Conservation (phyloP, 2,113 vertebrate species). For the Erythrocercus mccallii region DNA sequence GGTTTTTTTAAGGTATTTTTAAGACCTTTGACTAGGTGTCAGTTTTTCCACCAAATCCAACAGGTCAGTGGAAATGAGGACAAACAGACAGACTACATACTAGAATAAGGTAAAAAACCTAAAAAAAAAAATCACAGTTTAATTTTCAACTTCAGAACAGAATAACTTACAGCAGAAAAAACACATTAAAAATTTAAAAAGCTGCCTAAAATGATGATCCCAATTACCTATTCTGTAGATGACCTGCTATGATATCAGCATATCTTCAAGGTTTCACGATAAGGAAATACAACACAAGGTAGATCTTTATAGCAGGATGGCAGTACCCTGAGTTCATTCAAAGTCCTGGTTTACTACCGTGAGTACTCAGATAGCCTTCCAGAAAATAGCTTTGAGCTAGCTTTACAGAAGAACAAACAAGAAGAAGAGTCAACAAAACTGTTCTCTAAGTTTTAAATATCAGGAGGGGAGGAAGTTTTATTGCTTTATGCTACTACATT, state of each 20-base stretch:
- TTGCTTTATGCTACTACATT: conserved; percentile 59
- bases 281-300: not conserved
- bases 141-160: not conserved
- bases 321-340: not conserved
- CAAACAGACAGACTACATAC: not conserved
- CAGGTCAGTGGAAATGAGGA: not conserved
- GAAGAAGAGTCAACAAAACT: conserved; percentile 52
- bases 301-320: conserved; percentile 10
- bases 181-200: not conserved
- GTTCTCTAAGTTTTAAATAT: conserved; percentile 40
- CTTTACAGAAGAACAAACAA: conserved; percentile 44
- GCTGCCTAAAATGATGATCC: not conserved
- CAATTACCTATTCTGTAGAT: not conserved
- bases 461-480: conserved; percentile 35
- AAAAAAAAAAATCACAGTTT: not conserved
- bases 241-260: not conserved
- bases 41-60: not conserved
- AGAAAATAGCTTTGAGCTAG: conserved; percentile 34
- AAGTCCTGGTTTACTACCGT: conserved; percentile 24
- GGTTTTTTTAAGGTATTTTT: not conserved
- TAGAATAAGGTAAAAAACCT: not conserved
- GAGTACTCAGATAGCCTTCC: not conserved
- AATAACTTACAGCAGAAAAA: not conserved
- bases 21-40: not conserved
- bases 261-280: conserved; percentile 30